Conservation (phyloP, 92 coral and sea anemone species). For the Anthopleura xanthogrammica region DNA sequence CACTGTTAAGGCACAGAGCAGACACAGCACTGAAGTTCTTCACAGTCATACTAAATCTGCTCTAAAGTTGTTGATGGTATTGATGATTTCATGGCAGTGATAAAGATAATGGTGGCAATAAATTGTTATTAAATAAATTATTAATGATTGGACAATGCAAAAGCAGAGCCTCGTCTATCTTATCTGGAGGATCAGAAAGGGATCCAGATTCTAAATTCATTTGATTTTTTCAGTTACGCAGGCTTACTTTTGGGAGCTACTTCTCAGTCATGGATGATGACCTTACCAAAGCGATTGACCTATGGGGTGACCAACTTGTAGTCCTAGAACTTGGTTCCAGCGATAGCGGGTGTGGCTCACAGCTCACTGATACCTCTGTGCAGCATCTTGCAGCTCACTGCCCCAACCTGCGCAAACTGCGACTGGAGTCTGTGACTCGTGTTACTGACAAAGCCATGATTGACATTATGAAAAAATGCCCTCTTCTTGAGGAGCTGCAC, state of each 20-base stretch:
- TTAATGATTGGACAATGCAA: no score
- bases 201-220: background rate
- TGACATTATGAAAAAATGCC: constrained; percentile 72
- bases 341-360: constrained; percentile 79
- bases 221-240: constrained; percentile 49
- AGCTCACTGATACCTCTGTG: constrained; percentile 71
- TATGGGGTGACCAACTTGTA: constrained; percentile 71
- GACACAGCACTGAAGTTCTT: no score
- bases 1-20: no score
- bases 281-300: constrained; percentile 75
- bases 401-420: constrained; percentile 80
- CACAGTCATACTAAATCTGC: no score
- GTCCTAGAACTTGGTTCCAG: constrained; percentile 90
- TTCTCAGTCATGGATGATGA: constrained; percentile 82
- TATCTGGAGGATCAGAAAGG: background rate
- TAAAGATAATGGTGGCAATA: no score
- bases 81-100: no score
- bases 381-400: constrained; percentile 85
- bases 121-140: no score
- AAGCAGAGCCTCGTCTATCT: constrained; percentile 6
- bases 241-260: constrained; percentile 72
- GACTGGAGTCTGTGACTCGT: constrained; percentile 83
- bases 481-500: constrained; percentile 77
- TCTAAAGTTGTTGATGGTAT: no score
- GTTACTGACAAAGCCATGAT: constrained; percentile 75